phyloP scores from a whole-genome alignment of 2,113 vertebrate species.

The Lepisosteus oculatus region DNA sequence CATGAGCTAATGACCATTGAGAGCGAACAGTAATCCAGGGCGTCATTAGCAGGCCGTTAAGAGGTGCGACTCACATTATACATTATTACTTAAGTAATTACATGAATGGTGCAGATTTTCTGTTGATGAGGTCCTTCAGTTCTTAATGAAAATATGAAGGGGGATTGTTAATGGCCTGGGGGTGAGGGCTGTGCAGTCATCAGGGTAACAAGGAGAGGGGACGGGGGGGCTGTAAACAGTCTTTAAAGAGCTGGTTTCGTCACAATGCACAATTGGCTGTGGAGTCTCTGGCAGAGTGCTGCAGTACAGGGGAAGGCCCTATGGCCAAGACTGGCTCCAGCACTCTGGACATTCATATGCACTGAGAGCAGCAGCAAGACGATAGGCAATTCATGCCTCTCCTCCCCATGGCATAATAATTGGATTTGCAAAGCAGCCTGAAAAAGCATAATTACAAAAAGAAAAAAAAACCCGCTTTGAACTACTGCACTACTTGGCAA shows the following conservation, averaged over 20 bases:
- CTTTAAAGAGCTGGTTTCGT: neutral
- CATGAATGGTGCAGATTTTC: constrained; percentile 37
- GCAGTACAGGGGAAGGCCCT: neutral
- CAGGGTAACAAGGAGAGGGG: constrained; percentile 6
- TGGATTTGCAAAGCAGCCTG: too few relatives aligned
- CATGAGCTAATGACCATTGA: constrained; percentile 32
- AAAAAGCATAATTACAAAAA: too few relatives aligned
- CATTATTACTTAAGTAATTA: constrained; percentile 51
- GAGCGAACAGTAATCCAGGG: constrained; percentile 28
- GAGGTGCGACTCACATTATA: constrained; percentile 29
- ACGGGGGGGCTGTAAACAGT: neutral
- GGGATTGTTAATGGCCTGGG: constrained; percentile 34
- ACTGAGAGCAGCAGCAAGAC: too few relatives aligned
- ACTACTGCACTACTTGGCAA: too few relatives aligned
- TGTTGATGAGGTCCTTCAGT: constrained; percentile 41
- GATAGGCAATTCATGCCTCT: too few relatives aligned
- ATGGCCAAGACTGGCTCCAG: too few relatives aligned
- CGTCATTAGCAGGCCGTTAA: constrained; percentile 36
- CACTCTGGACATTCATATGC: too few relatives aligned
- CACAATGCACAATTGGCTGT: neutral
- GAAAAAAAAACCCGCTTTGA: too few relatives aligned
- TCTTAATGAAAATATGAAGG: constrained; percentile 44
- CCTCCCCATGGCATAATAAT: too few relatives aligned
- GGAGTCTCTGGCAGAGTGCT: neutral
- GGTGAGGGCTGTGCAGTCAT: constrained; percentile 12